Conservation (phyloP, 2,797 vertebrate species). For the Xenops minutus region DNA sequence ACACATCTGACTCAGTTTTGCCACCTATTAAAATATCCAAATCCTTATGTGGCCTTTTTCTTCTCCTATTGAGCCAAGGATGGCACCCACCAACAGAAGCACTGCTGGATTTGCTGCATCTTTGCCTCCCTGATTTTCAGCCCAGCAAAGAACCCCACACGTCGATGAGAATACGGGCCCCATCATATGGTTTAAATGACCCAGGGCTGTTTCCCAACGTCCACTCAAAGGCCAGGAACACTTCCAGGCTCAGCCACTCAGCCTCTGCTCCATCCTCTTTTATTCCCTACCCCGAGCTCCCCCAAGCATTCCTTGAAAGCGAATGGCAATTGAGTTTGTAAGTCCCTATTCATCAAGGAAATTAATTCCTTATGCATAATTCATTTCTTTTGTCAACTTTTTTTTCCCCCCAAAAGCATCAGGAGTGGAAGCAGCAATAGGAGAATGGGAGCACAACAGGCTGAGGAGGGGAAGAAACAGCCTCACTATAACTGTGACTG, state of each 20-base stretch:
- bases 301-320: constrained; percentile 65
- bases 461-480: not conserved
- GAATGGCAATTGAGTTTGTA: constrained; percentile 69
- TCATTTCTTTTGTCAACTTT: constrained; percentile 80
- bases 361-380: constrained; percentile 82
- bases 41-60: not conserved
- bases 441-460: constrained; percentile 33
- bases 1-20: not conserved
- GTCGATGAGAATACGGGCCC: not conserved
- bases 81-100: not conserved
- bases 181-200: constrained; percentile 17
- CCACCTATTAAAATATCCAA: not conserved
- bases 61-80: not conserved
- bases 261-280: not conserved
- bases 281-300: not conserved
- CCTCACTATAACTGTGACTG: not conserved
- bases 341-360: constrained; percentile 79
- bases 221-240: constrained; percentile 40
- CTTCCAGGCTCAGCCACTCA: constrained; percentile 12
- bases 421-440: constrained; percentile 52
- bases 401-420: not conserved
- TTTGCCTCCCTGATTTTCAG: not conserved
- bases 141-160: not conserved
- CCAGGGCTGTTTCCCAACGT: constrained; percentile 33
- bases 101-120: not conserved